Evolutionary conservation across 2,888 invertebrate genomes (phyloP), one percentile per base, ranked within the genome.

Genomic region (Heteropelma amictum): DNA sequence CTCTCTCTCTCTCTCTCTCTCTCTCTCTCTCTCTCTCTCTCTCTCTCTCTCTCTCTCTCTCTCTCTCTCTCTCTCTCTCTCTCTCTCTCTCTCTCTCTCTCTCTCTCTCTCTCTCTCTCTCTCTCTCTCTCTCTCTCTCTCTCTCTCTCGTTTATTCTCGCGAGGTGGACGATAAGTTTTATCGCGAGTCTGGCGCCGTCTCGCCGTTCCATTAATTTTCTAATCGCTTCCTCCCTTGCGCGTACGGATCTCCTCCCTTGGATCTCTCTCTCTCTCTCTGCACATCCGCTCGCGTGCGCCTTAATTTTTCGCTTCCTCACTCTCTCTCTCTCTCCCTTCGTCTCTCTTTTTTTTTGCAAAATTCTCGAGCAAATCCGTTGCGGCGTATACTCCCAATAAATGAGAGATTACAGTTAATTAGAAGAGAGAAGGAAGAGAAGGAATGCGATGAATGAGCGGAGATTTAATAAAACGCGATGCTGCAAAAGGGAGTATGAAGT

Each of bases 121-220:
- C 4, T 4, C 26, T 12, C 49, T 14, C 4, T 14, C 51, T 28
- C 3, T 51, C 4, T 17, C 4, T 14, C 0, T 28, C 17, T 17
- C 28, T 4, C 30, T 30, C 30, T 30, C 5, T 30, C 30, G 2
- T 10, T 10, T 30, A 4, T 4, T 2, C 30, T 30, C 30, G n/a
- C n/a, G 79, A 80, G 79, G 80, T 77, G 67, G 28, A 78, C 79
- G 85, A 85, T 86, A 84, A 84, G 73, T 69, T 81, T 83, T 85
- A 86, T 85, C 30, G 30, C 30, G 30, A 6, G 5, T 30, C 30
- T 81, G 86, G 85, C 85, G 86, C 86, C 85, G 85, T 84, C 84
- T 80, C 78, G 79, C 72, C 75, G 77, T 80, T 81, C 74, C 79
- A 84, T 83, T 85, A 82, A 85, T 84, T 84, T 77, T 74, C 79